phyloP scores from a whole-genome alignment of 2,888 invertebrate species.

The Bellardia pandia region DNA sequence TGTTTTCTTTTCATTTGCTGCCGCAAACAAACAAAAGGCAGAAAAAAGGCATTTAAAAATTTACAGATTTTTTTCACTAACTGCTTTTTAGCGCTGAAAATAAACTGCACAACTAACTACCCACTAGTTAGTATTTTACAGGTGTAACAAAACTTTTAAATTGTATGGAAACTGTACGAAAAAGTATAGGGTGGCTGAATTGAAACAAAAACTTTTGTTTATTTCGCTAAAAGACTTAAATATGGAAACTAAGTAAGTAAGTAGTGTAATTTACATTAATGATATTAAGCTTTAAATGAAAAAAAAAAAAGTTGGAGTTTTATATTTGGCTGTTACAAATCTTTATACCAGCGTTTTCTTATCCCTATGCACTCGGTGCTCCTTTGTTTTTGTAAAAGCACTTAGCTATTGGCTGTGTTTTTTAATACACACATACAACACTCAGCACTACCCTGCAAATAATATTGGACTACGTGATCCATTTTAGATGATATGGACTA shows the following conservation, averaged over 20 bases:
- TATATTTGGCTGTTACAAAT: no score
- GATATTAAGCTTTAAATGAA: background rate
- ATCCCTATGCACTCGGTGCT: no score
- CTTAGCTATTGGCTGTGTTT: no score
- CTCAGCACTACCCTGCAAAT: no score
- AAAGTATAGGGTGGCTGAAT: background rate
- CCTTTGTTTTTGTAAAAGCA: no score
- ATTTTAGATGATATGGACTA: no score
- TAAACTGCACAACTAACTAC: conserved; percentile 13
- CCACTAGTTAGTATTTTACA: conserved; percentile 49
- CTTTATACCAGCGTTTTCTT: no score
- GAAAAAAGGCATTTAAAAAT: conserved; percentile 43
- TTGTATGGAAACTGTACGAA: background rate
- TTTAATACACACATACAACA: no score
- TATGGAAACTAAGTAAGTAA: conserved; percentile 32
- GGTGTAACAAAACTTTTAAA: conserved; percentile 48
- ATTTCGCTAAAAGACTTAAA: conserved; percentile 25
- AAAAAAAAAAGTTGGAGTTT: background rate
- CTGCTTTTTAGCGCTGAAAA: conserved; percentile 36
- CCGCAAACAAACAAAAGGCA: conserved; percentile 12
- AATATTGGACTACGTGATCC: no score
- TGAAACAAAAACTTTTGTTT: conserved; percentile 23
- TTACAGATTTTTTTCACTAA: conserved; percentile 38
- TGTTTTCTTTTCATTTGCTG: conserved; percentile 42
- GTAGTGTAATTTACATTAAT: conserved; percentile 42